Conservation (phyloP, 2,888 invertebrate genomes). For the Pilophorus perplexus region DNA sequence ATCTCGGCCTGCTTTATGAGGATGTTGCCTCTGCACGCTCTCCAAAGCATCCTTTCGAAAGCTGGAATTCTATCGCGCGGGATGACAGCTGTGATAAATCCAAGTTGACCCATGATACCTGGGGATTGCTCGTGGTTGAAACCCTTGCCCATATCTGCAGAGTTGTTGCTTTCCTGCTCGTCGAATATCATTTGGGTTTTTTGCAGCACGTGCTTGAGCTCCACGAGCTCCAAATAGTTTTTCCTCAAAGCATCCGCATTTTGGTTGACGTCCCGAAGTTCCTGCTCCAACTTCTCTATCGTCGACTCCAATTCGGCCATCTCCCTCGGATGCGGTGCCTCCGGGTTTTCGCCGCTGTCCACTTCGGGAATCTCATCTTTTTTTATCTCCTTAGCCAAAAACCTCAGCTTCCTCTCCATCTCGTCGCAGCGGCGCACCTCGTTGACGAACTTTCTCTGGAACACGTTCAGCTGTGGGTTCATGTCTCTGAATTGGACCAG, state of each 20-base stretch:
- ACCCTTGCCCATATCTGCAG: too few species aligned
- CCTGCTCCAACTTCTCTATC: conserved; percentile 93
- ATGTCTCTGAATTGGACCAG: conserved; percentile 61
- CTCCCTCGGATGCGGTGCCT: conserved; percentile 96
- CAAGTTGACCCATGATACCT: not conserved
- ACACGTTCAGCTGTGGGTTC: conserved; percentile 95
- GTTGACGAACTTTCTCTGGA: conserved; percentile 97
- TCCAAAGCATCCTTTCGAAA: conserved; percentile 97
- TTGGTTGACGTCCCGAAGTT: conserved; percentile 96
- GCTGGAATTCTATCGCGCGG: conserved; percentile 89
- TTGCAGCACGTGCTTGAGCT: conserved; percentile 91
- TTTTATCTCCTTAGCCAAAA: conserved; percentile 93
- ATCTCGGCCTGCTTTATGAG: conserved; percentile 95
- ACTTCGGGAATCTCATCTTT: conserved; percentile 96
- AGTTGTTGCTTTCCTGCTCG: conserved; percentile 71
- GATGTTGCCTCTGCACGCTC: conserved; percentile 95
- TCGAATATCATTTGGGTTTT: conserved; percentile 99
- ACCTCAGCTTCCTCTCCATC: conserved; percentile 95
- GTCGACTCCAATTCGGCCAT: conserved; percentile 98
- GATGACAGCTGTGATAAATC: conserved; percentile 96
- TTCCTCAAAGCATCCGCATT: conserved; percentile 96
- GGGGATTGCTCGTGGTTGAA: too few species aligned
- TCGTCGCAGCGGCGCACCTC: conserved; percentile 97
- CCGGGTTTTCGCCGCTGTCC: conserved; percentile 96
- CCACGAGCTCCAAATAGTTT: conserved; percentile 92